These are phyloP conservation scores for Idaea straminata DNA, from an alignment of 2,888 invertebrate genomes.

Conservation along the genomic window DNA sequence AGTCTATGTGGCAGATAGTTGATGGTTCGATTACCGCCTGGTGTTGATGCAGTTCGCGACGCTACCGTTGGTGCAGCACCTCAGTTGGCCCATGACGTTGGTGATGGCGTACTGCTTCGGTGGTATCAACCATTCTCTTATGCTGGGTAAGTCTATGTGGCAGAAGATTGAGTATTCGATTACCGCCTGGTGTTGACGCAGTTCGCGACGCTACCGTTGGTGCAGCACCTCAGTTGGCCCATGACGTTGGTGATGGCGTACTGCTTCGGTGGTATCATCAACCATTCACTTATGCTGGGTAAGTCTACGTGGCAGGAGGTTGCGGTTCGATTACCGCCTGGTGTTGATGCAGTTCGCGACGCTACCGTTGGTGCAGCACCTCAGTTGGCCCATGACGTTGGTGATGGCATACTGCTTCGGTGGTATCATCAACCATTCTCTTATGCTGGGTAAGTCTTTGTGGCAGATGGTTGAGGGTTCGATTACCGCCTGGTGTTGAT, in stretches of 20 bases:
- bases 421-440: conserved; percentile 96
- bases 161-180: no score
- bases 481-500: conserved; percentile 83
- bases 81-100: conserved; percentile 89
- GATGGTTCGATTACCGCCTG: no score
- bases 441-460: conserved; percentile 87
- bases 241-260: conserved; percentile 90
- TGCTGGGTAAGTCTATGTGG: conserved; percentile 84
- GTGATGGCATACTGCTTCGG: conserved; percentile 95
- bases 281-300: conserved; percentile 96
- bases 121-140: conserved; percentile 96
- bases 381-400: conserved; percentile 89
- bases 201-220: conserved; percentile 78
- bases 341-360: conserved; percentile 88
- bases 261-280: conserved; percentile 97
- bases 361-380: conserved; percentile 84
- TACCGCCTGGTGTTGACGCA: conserved; percentile 95
- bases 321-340: conserved; percentile 63
- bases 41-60: conserved; percentile 88
- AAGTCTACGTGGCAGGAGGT: conserved; percentile 51
- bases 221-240: conserved; percentile 92
- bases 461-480: not conserved
- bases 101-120: conserved; percentile 95
- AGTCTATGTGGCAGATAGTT: conserved; percentile 50
- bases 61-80: conserved; percentile 84